Evolutionary conservation across 2,797 vertebrate genomes (phyloP).

Genomic region (Sebastes iracundus): DNA sequence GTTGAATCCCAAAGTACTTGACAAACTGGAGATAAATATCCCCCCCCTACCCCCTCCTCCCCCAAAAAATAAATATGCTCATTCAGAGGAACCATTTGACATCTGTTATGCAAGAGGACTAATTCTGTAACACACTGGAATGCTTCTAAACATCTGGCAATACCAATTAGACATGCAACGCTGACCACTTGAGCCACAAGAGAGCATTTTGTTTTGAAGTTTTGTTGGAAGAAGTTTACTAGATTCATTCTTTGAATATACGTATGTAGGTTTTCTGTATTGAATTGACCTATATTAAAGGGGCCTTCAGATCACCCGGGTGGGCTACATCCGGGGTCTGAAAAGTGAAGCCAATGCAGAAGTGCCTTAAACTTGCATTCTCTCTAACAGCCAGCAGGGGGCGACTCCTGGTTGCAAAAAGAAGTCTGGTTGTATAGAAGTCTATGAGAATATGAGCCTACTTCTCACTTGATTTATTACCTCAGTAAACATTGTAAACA

Average conservation of each 20-base stretch:
- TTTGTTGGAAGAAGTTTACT: constrained; percentile 22
- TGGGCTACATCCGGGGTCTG: too few species aligned
- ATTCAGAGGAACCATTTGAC: constrained; percentile 57
- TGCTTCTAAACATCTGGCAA: constrained; percentile 70
- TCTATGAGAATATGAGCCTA: too few species aligned
- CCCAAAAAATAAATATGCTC: not conserved
- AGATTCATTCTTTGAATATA: not conserved
- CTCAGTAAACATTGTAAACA: too few species aligned
- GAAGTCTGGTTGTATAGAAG: too few species aligned
- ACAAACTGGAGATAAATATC: constrained; percentile 25
- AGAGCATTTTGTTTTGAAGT: constrained; percentile 51
- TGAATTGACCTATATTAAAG: not conserved
- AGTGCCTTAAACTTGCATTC: too few species aligned
- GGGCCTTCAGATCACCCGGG: not conserved
- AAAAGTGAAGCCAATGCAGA: too few species aligned
- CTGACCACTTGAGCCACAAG: constrained; percentile 39
- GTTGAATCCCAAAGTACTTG: constrained; percentile 46
- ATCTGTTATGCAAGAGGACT: constrained; percentile 59
- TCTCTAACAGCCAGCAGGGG: too few species aligned
- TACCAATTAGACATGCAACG: constrained; percentile 69
- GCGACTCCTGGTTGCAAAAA: too few species aligned
- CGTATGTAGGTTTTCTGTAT: not conserved
- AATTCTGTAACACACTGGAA: constrained; percentile 53
- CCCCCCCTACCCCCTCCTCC: not conserved
- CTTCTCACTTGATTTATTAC: too few species aligned